These are phyloP conservation scores for Barbus barbus DNA, from an alignment of 2,113 vertebrate species.

Conservation along the genomic window DNA sequence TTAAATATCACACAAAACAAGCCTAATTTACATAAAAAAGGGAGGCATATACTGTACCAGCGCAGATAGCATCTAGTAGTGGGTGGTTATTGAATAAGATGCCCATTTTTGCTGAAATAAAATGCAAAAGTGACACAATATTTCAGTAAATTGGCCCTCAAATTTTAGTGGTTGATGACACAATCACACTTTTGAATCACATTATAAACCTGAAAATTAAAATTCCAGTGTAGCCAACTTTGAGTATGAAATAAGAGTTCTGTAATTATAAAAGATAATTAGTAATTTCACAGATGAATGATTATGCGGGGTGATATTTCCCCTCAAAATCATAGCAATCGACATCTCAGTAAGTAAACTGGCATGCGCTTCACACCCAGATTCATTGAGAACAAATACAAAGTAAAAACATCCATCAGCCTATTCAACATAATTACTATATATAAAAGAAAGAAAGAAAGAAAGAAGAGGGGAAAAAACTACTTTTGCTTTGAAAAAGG, in stretches of 20 bases:
- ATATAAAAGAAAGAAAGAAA: conserved; percentile 24
- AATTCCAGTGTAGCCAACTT: background rate
- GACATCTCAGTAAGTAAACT: background rate
- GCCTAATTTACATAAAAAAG: no score
- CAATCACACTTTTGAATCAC: background rate
- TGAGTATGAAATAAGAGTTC: conserved; percentile 14
- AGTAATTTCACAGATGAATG: conserved; percentile 37
- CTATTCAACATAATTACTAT: conserved; percentile 36
- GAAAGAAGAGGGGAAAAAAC: background rate
- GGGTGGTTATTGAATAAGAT: background rate
- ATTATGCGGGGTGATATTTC: conserved; percentile 8
- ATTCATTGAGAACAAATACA: conserved; percentile 5
- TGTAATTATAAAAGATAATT: conserved; percentile 38
- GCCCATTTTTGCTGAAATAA: background rate
- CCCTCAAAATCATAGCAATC: conserved; percentile 1
- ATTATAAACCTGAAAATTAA: background rate
- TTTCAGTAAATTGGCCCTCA: background rate
- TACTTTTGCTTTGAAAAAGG: conserved; percentile 36
- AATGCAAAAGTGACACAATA: background rate
- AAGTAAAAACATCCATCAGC: background rate
- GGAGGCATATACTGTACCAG: background rate
- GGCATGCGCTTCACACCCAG: background rate
- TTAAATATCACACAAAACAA: background rate
- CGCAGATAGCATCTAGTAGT: background rate
- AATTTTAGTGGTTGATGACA: background rate